Evolutionary conservation across 2,888 invertebrate genomes (phyloP).

Genomic region (Tromatobia lineatoria): DNA sequence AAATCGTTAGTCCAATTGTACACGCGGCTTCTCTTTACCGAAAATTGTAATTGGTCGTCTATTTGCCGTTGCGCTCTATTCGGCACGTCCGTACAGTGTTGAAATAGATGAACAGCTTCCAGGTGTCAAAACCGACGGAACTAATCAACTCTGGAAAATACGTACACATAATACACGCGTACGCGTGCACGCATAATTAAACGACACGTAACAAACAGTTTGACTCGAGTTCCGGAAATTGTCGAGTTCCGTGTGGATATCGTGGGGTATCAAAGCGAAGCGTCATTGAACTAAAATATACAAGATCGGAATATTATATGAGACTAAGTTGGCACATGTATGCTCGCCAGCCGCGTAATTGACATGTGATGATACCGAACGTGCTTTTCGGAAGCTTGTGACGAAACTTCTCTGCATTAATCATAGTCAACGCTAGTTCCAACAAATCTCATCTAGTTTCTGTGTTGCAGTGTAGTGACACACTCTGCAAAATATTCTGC

Average conservation of each 20-base stretch:
- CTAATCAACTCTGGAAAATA: conserved; percentile 6
- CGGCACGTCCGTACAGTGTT: neutral
- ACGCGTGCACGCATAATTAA: neutral
- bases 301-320: neutral
- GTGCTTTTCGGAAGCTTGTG: conserved; percentile 5
- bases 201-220: neutral
- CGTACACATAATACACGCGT: neutral
- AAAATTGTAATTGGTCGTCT: conserved; percentile 54
- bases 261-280: conserved; percentile 3
- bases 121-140: neutral
- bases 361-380: conserved; percentile 19
- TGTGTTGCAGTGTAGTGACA: neutral
- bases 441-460: conserved; percentile 8
- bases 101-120: conserved; percentile 6
- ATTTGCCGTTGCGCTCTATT: neutral
- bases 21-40: conserved; percentile 9
- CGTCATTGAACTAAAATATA: conserved; percentile 15
- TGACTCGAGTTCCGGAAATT: neutral
- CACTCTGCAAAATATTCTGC: neutral
- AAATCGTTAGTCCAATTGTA: conserved; percentile 51
- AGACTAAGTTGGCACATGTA: neutral
- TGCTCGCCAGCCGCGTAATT: conserved; percentile 16
- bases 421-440: conserved; percentile 8
- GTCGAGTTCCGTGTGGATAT: neutral
- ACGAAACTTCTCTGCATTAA: conserved; percentile 5